Evolutionary conservation across 2,888 invertebrate species (phyloP), one percentile per base, ranked within the genome.

Genomic region (Synergus umbraculus): DNA sequence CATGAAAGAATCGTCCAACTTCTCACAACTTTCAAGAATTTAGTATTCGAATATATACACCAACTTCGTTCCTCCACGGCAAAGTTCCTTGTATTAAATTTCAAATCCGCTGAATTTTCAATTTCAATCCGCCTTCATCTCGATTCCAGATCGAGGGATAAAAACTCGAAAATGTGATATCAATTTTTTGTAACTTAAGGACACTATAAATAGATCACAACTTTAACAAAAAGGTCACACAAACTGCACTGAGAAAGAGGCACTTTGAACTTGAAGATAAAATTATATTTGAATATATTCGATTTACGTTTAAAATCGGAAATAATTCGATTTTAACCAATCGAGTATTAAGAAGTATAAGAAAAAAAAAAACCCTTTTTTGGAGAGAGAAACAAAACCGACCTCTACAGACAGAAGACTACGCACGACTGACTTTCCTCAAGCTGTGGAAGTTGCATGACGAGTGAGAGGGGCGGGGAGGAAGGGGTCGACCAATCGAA

Each of bases 1-100:
- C 85, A 85, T 83, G 86, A 87, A 88, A 88, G 86, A 88, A 87
- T 88, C 87, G 84, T 84, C 73, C 83, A 86, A 87, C 86, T 88
- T 88, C 76, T 18, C 63, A 22, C 63, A 63, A 29, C 63, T 63
- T 63, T 13, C 63, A 29, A 63, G 29, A 29, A 63, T 63, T 63
- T 63, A 63, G 29, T 63, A 63, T 63, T 63, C 63, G 63, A 29
- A 63, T 63, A 29, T 60, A 60, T 60, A 60, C 60, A 60, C 60
- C 60, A 1, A 22, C 7, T 60, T 4, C 5, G 5, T 29, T 9
- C 29, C 63, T 29, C 63, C 63, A 12, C 63, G 63, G 12, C 29
- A 5, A 63, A 63, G 63, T 63, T 63, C 29, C 63, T 22, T 22
- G 63, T 63, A 63, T 63, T 63, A 63, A 63, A 63, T 63, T 13